A percentile compares a stretch with the other conserved stretches of the same genome.
These are phyloP conservation scores for Ptilodon capucinus DNA, from an alignment of 2,888 invertebrate genomes.

Conservation along the genomic window DNA sequence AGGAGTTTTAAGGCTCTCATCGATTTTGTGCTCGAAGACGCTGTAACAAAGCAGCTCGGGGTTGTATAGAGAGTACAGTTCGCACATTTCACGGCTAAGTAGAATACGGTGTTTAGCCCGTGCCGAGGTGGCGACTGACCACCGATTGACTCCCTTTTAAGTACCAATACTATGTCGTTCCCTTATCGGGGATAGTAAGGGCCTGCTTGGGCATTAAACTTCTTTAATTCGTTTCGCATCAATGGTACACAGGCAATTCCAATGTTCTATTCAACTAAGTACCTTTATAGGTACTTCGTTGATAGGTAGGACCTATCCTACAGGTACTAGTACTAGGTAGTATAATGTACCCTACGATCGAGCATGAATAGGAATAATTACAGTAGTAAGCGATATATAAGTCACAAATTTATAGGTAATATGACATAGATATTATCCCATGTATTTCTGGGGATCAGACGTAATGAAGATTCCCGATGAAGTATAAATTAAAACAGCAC, in stretches of 20 bases:
- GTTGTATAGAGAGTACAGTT: slow-evolving; percentile 47
- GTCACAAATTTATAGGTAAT: too few species aligned
- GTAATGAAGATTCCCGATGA: slow-evolving; percentile 5
- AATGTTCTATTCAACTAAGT: background rate
- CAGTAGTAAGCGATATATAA: too few species aligned
- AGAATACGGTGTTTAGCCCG: slow-evolving; percentile 67
- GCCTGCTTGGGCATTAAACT: slow-evolving; percentile 24
- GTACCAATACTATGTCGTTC: slow-evolving; percentile 46
- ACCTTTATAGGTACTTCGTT: too few species aligned
- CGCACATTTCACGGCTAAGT: slow-evolving; percentile 76
- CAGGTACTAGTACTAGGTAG: too few species aligned
- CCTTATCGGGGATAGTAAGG: slow-evolving; percentile 49
- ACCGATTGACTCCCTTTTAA: slow-evolving; percentile 72
- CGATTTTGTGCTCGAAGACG: background rate
- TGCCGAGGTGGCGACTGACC: slow-evolving; percentile 42
- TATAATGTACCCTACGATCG: too few species aligned
- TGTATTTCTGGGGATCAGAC: background rate
- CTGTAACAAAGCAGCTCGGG: slow-evolving; percentile 32
- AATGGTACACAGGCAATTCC: background rate
- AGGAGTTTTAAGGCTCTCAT: background rate
- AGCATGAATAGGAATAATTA: too few species aligned
- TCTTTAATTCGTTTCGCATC: slow-evolving; percentile 31
- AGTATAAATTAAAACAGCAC: slow-evolving; percentile 39
- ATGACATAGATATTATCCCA: too few species aligned
- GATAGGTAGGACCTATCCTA: too few species aligned